Conservation (phyloP, 2,797 vertebrate genomes). For the Heterohyrax brucei region DNA sequence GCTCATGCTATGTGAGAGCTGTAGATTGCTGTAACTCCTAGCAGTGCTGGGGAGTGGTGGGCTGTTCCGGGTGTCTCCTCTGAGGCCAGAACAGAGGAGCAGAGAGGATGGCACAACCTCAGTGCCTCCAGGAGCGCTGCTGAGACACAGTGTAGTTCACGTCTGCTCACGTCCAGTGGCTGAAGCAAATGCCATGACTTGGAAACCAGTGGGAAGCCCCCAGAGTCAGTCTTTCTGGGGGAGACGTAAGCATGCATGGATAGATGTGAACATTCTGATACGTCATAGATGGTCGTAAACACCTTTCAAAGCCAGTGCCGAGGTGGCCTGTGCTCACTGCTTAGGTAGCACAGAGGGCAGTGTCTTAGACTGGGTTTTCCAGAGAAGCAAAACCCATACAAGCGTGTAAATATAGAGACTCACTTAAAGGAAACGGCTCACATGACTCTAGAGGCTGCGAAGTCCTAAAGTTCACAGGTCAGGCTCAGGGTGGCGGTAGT, state of each 20-base stretch:
- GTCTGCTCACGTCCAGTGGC: not conserved
- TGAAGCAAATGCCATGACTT: not conserved
- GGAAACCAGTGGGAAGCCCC: not conserved
- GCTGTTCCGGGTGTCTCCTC: not conserved
- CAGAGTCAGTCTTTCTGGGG: not conserved
- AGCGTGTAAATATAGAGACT: too few relatives aligned
- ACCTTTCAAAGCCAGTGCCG: too few relatives aligned
- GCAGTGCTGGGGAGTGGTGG: not conserved
- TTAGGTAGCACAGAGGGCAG: too few relatives aligned
- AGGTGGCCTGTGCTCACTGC: too few relatives aligned
- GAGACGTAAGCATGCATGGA: not conserved
- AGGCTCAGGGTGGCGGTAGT: too few relatives aligned
- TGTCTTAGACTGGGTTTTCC: too few relatives aligned
- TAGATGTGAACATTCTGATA: not conserved
- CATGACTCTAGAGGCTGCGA: too few relatives aligned
- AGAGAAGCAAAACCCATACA: too few relatives aligned
- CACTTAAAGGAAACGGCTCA: too few relatives aligned
- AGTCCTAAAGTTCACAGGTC: too few relatives aligned
- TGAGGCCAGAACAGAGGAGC: not conserved
- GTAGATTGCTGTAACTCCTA: not conserved
- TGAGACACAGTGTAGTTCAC: fast-evolving
- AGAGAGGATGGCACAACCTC: not conserved
- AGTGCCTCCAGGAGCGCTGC: not conserved
- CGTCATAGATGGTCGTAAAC: too few relatives aligned
- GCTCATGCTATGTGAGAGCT: not conserved